Evolutionary conservation across 2,888 invertebrate genomes (phyloP).

Genomic region (Lithophane socia): DNA sequence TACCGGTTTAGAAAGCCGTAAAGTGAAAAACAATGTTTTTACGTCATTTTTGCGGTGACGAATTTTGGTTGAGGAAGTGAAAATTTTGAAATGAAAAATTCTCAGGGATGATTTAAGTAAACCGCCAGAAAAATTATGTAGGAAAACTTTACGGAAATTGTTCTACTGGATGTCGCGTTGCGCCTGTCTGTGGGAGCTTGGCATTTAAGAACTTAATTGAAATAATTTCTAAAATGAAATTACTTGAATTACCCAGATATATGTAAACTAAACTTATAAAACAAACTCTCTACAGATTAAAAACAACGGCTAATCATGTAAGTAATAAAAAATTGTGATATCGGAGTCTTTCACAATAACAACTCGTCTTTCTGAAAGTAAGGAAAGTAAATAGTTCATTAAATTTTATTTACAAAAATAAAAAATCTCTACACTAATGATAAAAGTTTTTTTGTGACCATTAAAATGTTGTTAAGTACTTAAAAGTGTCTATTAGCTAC

Average conservation of each 20-base stretch:
- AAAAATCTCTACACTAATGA: constrained; percentile 11
- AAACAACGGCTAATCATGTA: neutral
- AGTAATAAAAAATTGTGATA: neutral
- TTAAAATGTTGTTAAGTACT: constrained; percentile 8
- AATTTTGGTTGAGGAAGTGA: neutral
- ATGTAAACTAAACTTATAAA: neutral
- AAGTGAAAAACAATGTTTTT: constrained; percentile 70
- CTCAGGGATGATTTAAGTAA: neutral
- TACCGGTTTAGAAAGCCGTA: constrained; percentile 71
- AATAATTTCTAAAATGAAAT: neutral
- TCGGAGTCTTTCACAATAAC: neutral
- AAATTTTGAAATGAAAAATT: neutral
- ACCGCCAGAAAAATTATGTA: neutral
- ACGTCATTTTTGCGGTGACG: constrained; percentile 21
- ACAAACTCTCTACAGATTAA: neutral
- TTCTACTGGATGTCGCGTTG: too few relatives aligned
- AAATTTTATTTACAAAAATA: neutral
- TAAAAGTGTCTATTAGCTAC: constrained; percentile 7
- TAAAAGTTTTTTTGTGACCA: constrained; percentile 17
- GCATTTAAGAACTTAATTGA: neutral
- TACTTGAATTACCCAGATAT: too few relatives aligned
- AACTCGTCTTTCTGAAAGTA: constrained; percentile 1
- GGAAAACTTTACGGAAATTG: neutral
- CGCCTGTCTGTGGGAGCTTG: too few relatives aligned
- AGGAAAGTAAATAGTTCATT: neutral